These are phyloP conservation scores for Rhodophaea formosa DNA, from an alignment of 2,888 invertebrate genomes.

Conservation along the genomic window DNA sequence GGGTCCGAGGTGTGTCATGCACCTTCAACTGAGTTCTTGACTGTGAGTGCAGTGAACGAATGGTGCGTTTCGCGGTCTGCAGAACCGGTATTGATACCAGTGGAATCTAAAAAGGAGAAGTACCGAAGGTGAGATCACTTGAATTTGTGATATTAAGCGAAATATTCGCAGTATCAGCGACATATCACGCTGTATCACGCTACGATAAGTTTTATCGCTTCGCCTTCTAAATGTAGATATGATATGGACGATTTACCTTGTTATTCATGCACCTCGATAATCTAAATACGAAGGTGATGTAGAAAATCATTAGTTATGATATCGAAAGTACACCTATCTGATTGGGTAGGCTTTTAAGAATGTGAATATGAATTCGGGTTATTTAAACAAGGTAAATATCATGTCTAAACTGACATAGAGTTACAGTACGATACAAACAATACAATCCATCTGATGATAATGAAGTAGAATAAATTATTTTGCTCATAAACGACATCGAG, in stretches of 20 bases:
- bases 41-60: constrained; percentile 78
- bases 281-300: background rate
- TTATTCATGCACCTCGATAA: constrained; percentile 23
- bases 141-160: constrained; percentile 45
- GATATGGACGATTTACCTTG: constrained; percentile 45
- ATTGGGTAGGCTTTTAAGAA: background rate
- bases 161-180: constrained; percentile 65
- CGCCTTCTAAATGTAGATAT: constrained; percentile 52
- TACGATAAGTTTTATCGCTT: constrained; percentile 61
- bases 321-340: background rate
- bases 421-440: background rate
- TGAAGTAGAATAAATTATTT: background rate
- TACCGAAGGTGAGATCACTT: constrained; percentile 73
- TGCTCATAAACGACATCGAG: background rate
- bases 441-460: constrained; percentile 6
- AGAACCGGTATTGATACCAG: constrained; percentile 67
- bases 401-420: background rate
- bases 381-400: background rate
- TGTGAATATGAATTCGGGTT: background rate
- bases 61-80: constrained; percentile 73
- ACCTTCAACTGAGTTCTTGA: constrained; percentile 70
- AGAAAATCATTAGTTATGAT: background rate
- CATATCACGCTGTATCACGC: constrained; percentile 58
- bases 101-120: constrained; percentile 77
- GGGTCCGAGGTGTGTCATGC: constrained; percentile 76